A percentile compares a stretch with the other conserved stretches of the same genome.
Conservation (phyloP, 2,888 invertebrate genomes). For the Malachius bipustulatus region DNA sequence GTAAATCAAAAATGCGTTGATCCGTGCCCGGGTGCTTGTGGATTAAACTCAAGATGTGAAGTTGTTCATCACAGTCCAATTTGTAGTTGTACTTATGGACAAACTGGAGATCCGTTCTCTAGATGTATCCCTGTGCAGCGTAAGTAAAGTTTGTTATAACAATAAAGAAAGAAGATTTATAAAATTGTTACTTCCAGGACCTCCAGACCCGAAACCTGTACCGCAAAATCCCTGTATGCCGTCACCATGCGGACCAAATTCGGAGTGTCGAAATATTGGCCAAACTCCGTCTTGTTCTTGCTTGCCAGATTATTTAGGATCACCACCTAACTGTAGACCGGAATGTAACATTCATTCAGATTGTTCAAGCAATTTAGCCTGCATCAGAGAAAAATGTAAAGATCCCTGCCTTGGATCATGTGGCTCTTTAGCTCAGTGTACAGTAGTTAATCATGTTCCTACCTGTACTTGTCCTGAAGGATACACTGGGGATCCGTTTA, state of each 20-base stretch:
- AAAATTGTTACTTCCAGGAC: too few species aligned
- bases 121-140: constrained; percentile 42
- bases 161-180: too few species aligned
- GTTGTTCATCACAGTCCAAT: constrained; percentile 70
- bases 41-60: constrained; percentile 54
- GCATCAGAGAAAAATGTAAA: constrained; percentile 59
- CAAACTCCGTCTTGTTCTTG: constrained; percentile 55
- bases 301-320: constrained; percentile 50
- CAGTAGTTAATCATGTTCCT: constrained; percentile 56
- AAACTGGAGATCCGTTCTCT: constrained; percentile 58
- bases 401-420: constrained; percentile 66
- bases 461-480: constrained; percentile 53
- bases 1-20: constrained; percentile 63
- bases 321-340: constrained; percentile 59
- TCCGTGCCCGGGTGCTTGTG: constrained; percentile 64
- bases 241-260: constrained; percentile 56
- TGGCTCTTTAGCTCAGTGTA: constrained; percentile 50
- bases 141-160: constrained; percentile 17
- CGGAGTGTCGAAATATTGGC: constrained; percentile 50
- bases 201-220: constrained; percentile 28
- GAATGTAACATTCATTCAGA: constrained; percentile 63
- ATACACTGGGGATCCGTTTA: constrained; percentile 46
- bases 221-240: constrained; percentile 53
- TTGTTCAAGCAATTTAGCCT: constrained; percentile 58
- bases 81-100: constrained; percentile 53